Conservation (phyloP, 2,113 vertebrate species). For the Xiphophorus hellerii region DNA sequence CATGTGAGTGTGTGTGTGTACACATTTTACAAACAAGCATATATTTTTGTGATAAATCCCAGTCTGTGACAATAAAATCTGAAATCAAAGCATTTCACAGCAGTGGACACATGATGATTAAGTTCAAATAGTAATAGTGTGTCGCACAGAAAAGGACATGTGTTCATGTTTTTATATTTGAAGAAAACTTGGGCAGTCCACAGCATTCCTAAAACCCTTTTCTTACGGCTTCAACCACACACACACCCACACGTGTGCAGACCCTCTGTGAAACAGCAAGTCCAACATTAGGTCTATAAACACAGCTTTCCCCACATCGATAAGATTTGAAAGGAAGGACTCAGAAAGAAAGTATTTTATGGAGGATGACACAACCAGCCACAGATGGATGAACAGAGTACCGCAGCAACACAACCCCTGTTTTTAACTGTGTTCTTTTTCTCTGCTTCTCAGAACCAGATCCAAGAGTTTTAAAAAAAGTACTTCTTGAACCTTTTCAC, state of each 20-base stretch:
- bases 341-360: slow-evolving; percentile 47
- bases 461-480: too few species aligned
- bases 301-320: slow-evolving; percentile 46
- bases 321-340: slow-evolving; percentile 58
- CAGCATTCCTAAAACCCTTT: slow-evolving; percentile 46
- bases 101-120: background rate
- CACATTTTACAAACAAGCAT: slow-evolving; percentile 28
- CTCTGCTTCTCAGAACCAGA: background rate
- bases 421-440: slow-evolving; percentile 4
- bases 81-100: background rate
- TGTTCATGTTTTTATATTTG: slow-evolving; percentile 44
- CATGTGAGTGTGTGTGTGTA: slow-evolving; percentile 31
- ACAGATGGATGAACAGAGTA: slow-evolving; percentile 27
- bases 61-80: background rate
- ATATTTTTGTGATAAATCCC: slow-evolving; percentile 17
- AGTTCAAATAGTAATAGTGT: slow-evolving; percentile 3
- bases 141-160: slow-evolving; percentile 28
- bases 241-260: slow-evolving; percentile 18
- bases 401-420: slow-evolving; percentile 16
- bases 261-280: slow-evolving; percentile 46
- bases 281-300: slow-evolving; percentile 61
- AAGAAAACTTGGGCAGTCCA: slow-evolving; percentile 18
- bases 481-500: too few species aligned
- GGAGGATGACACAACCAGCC: slow-evolving; percentile 50
- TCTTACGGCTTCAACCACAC: slow-evolving; percentile 16